These are phyloP conservation scores for Dromococcyx pavoninus DNA, from an alignment of 2,797 vertebrate species.

Conservation along the genomic window DNA sequence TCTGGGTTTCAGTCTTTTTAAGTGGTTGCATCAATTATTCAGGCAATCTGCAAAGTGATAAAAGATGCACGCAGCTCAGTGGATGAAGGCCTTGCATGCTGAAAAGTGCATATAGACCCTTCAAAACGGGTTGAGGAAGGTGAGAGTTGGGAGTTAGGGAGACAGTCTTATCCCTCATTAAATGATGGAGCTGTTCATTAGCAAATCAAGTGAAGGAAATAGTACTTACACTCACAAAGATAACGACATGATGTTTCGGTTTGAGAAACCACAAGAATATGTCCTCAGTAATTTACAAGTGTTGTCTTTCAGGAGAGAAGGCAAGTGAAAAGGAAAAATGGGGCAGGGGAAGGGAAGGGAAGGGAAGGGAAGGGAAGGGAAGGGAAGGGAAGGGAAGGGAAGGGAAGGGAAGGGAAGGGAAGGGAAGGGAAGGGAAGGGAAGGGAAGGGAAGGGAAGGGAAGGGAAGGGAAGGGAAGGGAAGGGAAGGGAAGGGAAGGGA, in stretches of 20 bases:
- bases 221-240: background rate
- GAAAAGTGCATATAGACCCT: background rate
- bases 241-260: background rate
- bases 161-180: background rate
- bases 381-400: no score
- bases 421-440: background rate
- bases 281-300: background rate
- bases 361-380: no score
- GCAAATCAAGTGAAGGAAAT: background rate
- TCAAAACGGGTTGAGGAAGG: background rate
- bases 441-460: background rate
- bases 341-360: rapidly evolving
- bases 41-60: background rate
- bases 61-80: background rate
- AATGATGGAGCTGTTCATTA: background rate
- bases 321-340: background rate
- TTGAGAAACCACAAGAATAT: background rate
- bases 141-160: rapidly evolving
- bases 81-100: background rate
- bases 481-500: background rate
- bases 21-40: background rate
- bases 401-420: no score
- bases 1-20: background rate
- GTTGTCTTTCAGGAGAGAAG: background rate
- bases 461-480: rapidly evolving